Conservation (phyloP, 2,888 invertebrate genomes). For the Mantis religiosa region DNA sequence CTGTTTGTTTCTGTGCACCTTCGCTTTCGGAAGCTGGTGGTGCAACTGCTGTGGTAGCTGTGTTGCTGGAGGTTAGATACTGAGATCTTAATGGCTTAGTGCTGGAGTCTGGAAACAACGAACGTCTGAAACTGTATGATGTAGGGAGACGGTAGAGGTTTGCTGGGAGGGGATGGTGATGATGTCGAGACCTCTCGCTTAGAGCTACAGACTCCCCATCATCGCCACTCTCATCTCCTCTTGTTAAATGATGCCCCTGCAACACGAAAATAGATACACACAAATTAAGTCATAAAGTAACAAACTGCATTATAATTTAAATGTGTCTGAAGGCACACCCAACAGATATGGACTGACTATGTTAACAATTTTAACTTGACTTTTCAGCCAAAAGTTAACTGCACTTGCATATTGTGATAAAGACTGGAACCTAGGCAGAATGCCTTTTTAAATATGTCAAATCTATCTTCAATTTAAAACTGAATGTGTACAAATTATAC, state of each 20-base stretch:
- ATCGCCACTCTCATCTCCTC: slow-evolving; percentile 31
- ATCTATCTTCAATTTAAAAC: no score
- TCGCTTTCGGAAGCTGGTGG: not conserved
- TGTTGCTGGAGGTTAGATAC: slow-evolving; percentile 5
- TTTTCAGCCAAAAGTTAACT: no score
- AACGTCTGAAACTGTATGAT: slow-evolving; percentile 21
- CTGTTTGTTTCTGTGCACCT: not conserved
- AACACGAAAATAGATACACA: no score
- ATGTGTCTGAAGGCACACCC: no score
- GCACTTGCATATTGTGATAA: no score
- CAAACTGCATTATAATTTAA: no score
- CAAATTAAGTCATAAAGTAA: no score
- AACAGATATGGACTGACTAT: no score
- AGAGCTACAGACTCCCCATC: slow-evolving; percentile 9
- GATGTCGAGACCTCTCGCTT: slow-evolving; percentile 4
- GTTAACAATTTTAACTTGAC: no score
- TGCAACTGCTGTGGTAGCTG: not conserved
- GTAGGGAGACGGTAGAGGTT: not conserved
- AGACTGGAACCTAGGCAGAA: no score
- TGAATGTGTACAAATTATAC: no score
- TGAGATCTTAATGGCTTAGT: slow-evolving; percentile 13
- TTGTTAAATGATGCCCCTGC: slow-evolving; percentile 15
- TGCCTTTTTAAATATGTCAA: no score
- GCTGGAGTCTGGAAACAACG: slow-evolving; percentile 10
- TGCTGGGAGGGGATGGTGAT: not conserved